Evolutionary conservation across 2,888 invertebrate genomes (phyloP).

Genomic region (Fragum sueziense): DNA sequence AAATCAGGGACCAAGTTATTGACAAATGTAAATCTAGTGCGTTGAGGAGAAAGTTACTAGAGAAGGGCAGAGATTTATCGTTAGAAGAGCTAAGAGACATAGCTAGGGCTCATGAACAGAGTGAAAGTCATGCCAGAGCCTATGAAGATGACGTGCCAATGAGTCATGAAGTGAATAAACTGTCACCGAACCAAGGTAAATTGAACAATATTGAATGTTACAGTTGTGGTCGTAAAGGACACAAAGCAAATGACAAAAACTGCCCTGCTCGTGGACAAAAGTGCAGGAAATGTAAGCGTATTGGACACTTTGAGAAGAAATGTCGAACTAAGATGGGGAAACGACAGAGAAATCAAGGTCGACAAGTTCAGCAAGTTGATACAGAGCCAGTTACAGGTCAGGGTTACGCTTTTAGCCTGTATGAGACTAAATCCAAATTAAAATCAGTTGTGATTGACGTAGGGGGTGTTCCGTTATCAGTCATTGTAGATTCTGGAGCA

Average conservation of each 20-base stretch:
- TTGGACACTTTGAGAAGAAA: conserved; percentile 17
- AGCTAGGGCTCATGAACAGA: conserved; percentile 13
- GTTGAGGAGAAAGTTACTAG: conserved; percentile 9
- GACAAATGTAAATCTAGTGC: conserved; percentile 2
- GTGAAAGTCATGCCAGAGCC: conserved; percentile 6
- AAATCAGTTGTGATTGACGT: not conserved
- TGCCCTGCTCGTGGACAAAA: conserved; percentile 11
- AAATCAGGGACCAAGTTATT: conserved; percentile 17
- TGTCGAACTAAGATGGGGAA: conserved; percentile 9
- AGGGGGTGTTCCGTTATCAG: conserved; percentile 2
- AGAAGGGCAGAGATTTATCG: conserved; percentile 14
- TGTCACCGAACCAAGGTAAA: not conserved
- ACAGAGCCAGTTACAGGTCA: not conserved
- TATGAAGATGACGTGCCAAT: too few species aligned
- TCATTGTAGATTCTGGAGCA: not conserved
- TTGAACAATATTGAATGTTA: not conserved
- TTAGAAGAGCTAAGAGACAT: conserved; percentile 10
- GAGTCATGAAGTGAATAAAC: too few species aligned
- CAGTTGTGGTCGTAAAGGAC: not conserved
- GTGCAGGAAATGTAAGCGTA: conserved; percentile 3
- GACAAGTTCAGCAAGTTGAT: not conserved
- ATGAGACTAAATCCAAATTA: not conserved
- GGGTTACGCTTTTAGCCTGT: not conserved
- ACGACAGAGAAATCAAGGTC: not conserved
- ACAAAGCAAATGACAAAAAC: not conserved